phyloP scores from a whole-genome alignment of 2,797 vertebrate genomes.

The Salarias fasciatus region DNA sequence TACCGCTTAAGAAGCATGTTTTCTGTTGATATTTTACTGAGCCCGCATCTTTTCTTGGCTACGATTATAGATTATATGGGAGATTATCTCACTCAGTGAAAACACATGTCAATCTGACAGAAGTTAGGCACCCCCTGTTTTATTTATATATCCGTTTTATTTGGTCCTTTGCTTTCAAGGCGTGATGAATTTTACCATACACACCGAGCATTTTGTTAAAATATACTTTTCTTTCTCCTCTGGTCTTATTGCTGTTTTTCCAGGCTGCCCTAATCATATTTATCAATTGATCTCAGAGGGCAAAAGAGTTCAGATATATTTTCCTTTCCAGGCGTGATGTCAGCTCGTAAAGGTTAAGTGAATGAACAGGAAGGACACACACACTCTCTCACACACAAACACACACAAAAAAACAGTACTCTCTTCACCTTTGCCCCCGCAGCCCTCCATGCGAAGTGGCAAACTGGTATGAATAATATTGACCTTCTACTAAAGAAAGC shows the following conservation, averaged over 20 bases:
- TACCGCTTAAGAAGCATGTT: conserved; percentile 23
- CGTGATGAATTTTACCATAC: too few species aligned
- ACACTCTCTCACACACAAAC: conserved; percentile 7
- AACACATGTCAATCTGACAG: conserved; percentile 7
- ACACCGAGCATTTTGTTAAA: background rate
- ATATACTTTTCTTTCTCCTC: background rate
- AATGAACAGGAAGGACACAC: conserved; percentile 46
- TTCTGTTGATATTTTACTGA: conserved; percentile 25
- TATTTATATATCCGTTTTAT: background rate
- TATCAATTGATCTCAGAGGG: conserved; percentile 38
- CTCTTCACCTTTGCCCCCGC: conserved; percentile 51
- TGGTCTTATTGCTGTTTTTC: conserved; percentile 1
- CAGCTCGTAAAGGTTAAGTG: conserved; percentile 54
- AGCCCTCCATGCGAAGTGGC: conserved; percentile 39
- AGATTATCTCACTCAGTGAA: conserved; percentile 16
- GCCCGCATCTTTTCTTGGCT: conserved; percentile 1
- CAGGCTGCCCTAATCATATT: conserved; percentile 22
- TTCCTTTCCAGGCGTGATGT: conserved; percentile 43
- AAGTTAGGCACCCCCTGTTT: too few species aligned
- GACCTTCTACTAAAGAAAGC: conserved; percentile 69
- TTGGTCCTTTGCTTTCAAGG: background rate
- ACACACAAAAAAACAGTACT: conserved; percentile 23
- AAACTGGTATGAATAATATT: conserved; percentile 70
- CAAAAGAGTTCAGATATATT: conserved; percentile 36
- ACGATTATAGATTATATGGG: conserved; percentile 16